Evolutionary conservation across 2,797 vertebrate genomes (phyloP), one percentile per base, ranked within the genome.

Genomic region (Molothrus ater): DNA sequence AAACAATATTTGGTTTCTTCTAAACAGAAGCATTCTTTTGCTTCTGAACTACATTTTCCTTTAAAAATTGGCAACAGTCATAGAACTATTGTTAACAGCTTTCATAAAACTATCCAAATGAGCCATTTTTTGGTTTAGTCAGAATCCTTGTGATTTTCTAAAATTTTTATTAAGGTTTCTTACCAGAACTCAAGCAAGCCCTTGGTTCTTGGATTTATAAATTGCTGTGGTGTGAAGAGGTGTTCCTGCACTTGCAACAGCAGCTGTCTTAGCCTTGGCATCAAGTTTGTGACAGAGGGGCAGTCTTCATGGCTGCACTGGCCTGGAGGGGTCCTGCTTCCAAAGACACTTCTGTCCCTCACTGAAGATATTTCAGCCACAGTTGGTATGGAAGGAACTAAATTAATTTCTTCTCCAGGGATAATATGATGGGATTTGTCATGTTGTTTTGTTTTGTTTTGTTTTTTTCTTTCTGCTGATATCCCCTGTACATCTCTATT

Each of bases 1-100:
- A 42, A 85, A 65, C 31, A 86, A n/a, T 84, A 79, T 60, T 92
- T 79, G 6, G 28, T 66, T 95, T 69, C 31, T 81, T 89, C 64
- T 90, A 90, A 96, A 82, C 40, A 90, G 51, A 88, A 95, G 10
- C 51, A 69, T 90, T 90, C 17, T 82, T 92, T 87, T 86, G n/a
- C 53, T 79, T 92, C 93, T 88, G 74, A 91, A 64, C 13, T 31
- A 60, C 45, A 76, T 79, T 90, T 86, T 73, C 17, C 36, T 92
- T 86, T 81, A 72, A 38, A 81, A 90, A 70, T 71, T 48, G 10
- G 34, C 38, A 29, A 42, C 29, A 60, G 11, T 70, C 48, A 34
- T 20, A 66, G 28, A 73, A 79, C 54, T 42, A 63, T 22, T 79
- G 73, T 48, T 45, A 93, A 75, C 36, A 81, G 25, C 29, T 72